A percentile compares a stretch with the other conserved stretches of the same genome.
These are phyloP conservation scores for Chromoteleia sp. DNA, from an alignment of 2,888 invertebrate species.

Conservation along the genomic window DNA sequence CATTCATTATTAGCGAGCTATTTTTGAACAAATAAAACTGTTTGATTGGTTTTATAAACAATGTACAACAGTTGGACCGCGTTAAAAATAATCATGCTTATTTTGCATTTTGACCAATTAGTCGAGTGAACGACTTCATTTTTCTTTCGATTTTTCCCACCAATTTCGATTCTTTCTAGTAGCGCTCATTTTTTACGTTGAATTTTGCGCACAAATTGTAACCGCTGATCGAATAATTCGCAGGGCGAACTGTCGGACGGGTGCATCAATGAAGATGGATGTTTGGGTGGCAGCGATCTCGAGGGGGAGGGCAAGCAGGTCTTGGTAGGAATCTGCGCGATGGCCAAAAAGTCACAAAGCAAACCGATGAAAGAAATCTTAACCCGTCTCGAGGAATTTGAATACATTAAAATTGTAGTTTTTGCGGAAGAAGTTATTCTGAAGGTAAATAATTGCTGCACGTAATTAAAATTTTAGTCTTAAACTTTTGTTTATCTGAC, in stretches of 20 bases:
- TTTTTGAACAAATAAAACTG: background rate
- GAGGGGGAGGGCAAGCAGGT: slow-evolving; percentile 93
- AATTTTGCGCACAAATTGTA: background rate
- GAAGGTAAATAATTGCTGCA: slow-evolving; percentile 88
- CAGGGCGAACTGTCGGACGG: slow-evolving; percentile 91
- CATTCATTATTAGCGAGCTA: slow-evolving; percentile 7
- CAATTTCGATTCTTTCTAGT: slow-evolving; percentile 51
- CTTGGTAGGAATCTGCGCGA: slow-evolving; percentile 99
- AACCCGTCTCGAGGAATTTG: slow-evolving; percentile 97
- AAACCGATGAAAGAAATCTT: slow-evolving; percentile 99
- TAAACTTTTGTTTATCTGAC: no score
- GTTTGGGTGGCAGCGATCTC: slow-evolving; percentile 84
- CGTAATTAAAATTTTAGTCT: no score
- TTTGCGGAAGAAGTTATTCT: slow-evolving; percentile 98
- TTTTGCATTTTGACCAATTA: slow-evolving; percentile 29
- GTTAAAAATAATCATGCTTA: slow-evolving; percentile 22
- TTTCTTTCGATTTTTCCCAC: slow-evolving; percentile 3
- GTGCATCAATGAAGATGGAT: slow-evolving; percentile 87
- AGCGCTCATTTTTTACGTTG: slow-evolving; percentile 14
- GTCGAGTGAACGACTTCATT: slow-evolving; percentile 26
- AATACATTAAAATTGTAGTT: slow-evolving; percentile 97
- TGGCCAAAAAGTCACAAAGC: slow-evolving; percentile 99
- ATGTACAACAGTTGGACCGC: background rate
- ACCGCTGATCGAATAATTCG: slow-evolving; percentile 18
- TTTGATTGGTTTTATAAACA: slow-evolving; percentile 10